These are phyloP conservation scores for Balearica regulorum DNA, from an alignment of 2,797 vertebrate species.

Conservation along the genomic window DNA sequence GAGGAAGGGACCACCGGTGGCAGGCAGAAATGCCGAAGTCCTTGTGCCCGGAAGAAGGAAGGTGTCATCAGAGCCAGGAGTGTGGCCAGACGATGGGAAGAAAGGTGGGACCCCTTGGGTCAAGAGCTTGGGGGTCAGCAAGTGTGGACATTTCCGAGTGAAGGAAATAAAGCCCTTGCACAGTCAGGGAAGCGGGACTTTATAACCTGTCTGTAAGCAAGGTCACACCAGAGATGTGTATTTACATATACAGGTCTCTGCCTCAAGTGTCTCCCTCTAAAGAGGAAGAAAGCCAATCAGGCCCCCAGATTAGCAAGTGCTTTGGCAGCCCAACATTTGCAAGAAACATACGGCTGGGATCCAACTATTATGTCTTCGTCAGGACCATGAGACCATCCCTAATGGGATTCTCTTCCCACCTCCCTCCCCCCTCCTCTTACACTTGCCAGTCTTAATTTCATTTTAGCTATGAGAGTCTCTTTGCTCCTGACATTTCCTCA, in stretches of 20 bases:
- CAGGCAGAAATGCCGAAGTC: not conserved
- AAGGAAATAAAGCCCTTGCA: not conserved
- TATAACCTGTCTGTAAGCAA: not conserved
- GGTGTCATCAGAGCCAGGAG: not conserved
- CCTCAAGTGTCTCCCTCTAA: not conserved
- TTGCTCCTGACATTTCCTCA: not conserved
- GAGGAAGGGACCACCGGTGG: not conserved
- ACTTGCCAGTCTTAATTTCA: slow-evolving; percentile 20
- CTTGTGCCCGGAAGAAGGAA: not conserved
- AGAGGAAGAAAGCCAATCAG: not conserved
- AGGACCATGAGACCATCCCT: not conserved
- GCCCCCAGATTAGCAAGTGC: not conserved
- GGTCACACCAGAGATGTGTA: not conserved
- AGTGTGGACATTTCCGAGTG: fast-evolving
- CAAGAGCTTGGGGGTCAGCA: not conserved
- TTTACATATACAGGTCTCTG: not conserved
- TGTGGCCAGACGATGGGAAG: not conserved
- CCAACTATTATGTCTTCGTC: not conserved
- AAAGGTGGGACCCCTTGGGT: not conserved
- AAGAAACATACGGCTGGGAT: not conserved
- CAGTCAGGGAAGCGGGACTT: not conserved
- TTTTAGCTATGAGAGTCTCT: not conserved
- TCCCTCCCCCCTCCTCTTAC: not conserved
- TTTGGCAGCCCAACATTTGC: not conserved
- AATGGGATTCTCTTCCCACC: not conserved